Evolutionary conservation across 2,797 vertebrate genomes (phyloP).

Genomic region (Eupleurogrammus muticus): DNA sequence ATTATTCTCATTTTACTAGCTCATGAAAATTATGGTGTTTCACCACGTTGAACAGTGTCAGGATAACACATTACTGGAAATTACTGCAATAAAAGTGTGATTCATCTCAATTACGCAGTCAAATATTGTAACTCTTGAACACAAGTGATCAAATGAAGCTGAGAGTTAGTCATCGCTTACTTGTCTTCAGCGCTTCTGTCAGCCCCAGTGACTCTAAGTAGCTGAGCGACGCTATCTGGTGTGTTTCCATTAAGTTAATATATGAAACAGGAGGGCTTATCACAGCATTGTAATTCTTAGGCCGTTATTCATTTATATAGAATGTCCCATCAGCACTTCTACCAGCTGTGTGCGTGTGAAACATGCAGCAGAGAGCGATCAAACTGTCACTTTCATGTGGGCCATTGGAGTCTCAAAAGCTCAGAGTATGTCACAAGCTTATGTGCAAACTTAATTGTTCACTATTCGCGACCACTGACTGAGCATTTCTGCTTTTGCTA

Average conservation of each 20-base stretch:
- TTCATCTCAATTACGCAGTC: background rate
- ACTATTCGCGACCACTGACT: conserved; percentile 7
- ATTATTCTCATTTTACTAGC: conserved; percentile 21
- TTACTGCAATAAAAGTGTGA: conserved; percentile 5
- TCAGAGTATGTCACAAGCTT: background rate
- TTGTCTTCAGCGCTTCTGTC: conserved; percentile 40
- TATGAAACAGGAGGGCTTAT: conserved; percentile 65
- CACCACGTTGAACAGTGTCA: conserved; percentile 22
- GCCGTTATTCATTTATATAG: conserved; percentile 63
- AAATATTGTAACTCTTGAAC: conserved; percentile 17
- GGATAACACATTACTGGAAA: conserved; percentile 10
- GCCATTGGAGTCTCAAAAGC: conserved; percentile 7
- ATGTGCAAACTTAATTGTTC: background rate
- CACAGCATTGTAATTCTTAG: conserved; percentile 50
- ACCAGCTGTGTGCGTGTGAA: conserved; percentile 36
- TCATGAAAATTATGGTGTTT: conserved; percentile 40
- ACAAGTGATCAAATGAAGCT: conserved; percentile 32
- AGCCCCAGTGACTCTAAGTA: conserved; percentile 52
- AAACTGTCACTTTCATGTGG: conserved; percentile 29
- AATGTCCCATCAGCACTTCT: conserved; percentile 61
- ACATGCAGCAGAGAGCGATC: conserved; percentile 27
- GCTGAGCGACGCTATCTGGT: conserved; percentile 53
- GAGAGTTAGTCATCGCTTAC: conserved; percentile 10
- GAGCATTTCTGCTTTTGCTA: background rate
- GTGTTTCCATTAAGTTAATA: conserved; percentile 67